Evolutionary conservation across 2,797 vertebrate genomes (phyloP).

Genomic region (Microcaecilia unicolor): DNA sequence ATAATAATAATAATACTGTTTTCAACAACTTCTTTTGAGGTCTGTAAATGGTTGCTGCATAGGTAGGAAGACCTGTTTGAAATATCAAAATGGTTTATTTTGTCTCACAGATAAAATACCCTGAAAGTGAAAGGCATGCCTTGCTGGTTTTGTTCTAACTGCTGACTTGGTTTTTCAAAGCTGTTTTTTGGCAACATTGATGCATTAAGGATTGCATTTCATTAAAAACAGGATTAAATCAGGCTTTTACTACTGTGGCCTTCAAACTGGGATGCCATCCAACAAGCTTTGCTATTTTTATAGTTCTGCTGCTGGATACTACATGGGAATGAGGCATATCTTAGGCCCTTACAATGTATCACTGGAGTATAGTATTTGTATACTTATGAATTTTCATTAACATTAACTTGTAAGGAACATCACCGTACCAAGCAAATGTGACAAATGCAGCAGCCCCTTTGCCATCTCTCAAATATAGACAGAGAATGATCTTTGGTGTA

Average conservation of each 20-base stretch:
- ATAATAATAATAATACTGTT: too few relatives aligned
- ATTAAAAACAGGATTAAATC: not conserved
- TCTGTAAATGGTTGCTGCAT: too few relatives aligned
- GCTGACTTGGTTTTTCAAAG: too few relatives aligned
- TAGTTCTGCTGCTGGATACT: not conserved
- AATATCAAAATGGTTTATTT: too few relatives aligned
- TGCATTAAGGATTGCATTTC: slow-evolving; percentile 3
- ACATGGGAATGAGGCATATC: slow-evolving; percentile 3
- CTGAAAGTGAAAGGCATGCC: too few relatives aligned
- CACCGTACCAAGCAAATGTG: slow-evolving; percentile 31
- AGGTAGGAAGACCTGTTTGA: too few relatives aligned
- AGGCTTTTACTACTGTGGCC: rapidly evolving
- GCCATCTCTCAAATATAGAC: slow-evolving; percentile 38
- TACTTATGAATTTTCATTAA: slow-evolving; percentile 41
- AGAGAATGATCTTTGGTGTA: slow-evolving; percentile 38
- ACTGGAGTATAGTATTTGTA: slow-evolving; percentile 2
- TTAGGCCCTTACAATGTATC: slow-evolving; percentile 6
- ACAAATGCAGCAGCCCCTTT: slow-evolving; percentile 26
- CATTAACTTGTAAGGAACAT: slow-evolving; percentile 22
- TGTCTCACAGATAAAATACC: too few relatives aligned
- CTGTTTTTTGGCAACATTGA: too few relatives aligned
- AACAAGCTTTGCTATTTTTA: not conserved
- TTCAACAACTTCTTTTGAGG: too few relatives aligned
- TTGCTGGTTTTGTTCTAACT: too few relatives aligned
- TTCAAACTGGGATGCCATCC: not conserved